Base-by-base conservation (phyloP, 2,888 invertebrate genomes). In the Diarsia brunnea region DNA sequence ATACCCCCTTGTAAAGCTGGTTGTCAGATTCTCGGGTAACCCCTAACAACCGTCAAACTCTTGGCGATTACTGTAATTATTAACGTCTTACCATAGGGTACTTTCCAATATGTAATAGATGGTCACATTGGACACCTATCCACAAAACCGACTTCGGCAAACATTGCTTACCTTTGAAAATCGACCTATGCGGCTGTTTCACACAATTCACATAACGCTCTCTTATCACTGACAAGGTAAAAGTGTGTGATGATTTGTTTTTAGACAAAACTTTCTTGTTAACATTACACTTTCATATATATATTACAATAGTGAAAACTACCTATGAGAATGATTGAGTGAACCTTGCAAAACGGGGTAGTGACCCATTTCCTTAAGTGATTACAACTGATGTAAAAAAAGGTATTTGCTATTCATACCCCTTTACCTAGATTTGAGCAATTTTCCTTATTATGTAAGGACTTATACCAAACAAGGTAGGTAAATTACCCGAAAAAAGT, bases 281-380 rank as follows among this genome's bases (percentile, higher is more conserved):
- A 76, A 43, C 60, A 68, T 47, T 38, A 61, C 12, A 68, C 24
- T 60, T 76, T 72, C 27, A 74, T 61, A 78, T 51, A 69, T 55
- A 74, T 51, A 69, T 74, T 49, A 68, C 63, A 69, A 64, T 68
- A 55, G 31, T 51, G 69, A 58, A 43, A 31, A 31, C 31, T 78
- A 78, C 43, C 7, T 55, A 43, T 27, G 21, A 70, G 31, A 69
- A 71, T 70, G 63, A 81, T 67, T 60, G 74, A 85, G 53, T 78
- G 70, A 66, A 51, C 51, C 66, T 63, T 55, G 47, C 27, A 12
- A 21, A 67, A 68, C 69, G 24, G 66, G 47, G 61, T 77, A 74
- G 72, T 65, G 79, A 79, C 87, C 83, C 64, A 82, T 80, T 80
- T 79, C 64, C 31, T 24, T 82, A 84, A 85, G 85, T 87, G 77